These are phyloP conservation scores for Catajapyx aquilonaris DNA, from an alignment of 1,140 invertebrate genomes.

Conservation along the genomic window DNA sequence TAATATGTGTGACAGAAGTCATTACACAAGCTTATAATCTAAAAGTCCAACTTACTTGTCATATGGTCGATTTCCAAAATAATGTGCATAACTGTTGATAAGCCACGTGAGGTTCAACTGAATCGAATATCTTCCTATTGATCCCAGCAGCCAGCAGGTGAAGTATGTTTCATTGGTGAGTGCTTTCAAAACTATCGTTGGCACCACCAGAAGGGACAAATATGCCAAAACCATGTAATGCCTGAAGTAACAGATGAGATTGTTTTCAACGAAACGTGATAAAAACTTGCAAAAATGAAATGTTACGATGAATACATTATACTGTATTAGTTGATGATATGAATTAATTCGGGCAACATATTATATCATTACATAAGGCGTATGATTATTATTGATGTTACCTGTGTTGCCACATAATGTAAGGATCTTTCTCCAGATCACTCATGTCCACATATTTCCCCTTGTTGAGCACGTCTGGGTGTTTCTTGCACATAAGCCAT, in stretches of 20 bases:
- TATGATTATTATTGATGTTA: slow-evolving; percentile 24
- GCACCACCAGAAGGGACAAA: slow-evolving; percentile 62
- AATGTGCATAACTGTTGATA: no score
- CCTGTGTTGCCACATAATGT: slow-evolving; percentile 73
- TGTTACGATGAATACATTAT: no score
- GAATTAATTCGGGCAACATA: no score
- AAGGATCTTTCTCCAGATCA: slow-evolving; percentile 66
- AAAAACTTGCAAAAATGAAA: no score
- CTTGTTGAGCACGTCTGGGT: slow-evolving; percentile 65
- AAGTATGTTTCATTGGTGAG: slow-evolving; percentile 59
- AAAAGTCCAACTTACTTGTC: slow-evolving; percentile 67
- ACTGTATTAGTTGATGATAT: no score
- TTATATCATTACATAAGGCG: no score
- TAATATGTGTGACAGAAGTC: no score
- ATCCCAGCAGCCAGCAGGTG: slow-evolving; percentile 62
- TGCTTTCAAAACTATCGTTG: slow-evolving; percentile 59
- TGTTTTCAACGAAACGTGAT: no score
- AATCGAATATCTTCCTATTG: slow-evolving; percentile 64
- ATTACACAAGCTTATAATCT: no score
- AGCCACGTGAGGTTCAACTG: slow-evolving; percentile 83
- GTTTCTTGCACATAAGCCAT: no score
- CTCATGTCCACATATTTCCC: slow-evolving; percentile 67
- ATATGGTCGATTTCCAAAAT: slow-evolving; percentile 78
- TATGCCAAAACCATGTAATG: slow-evolving; percentile 66
- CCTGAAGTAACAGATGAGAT: no score